phyloP scores from a whole-genome alignment of 2,113 vertebrate genomes.

The Fregata magnificens region DNA sequence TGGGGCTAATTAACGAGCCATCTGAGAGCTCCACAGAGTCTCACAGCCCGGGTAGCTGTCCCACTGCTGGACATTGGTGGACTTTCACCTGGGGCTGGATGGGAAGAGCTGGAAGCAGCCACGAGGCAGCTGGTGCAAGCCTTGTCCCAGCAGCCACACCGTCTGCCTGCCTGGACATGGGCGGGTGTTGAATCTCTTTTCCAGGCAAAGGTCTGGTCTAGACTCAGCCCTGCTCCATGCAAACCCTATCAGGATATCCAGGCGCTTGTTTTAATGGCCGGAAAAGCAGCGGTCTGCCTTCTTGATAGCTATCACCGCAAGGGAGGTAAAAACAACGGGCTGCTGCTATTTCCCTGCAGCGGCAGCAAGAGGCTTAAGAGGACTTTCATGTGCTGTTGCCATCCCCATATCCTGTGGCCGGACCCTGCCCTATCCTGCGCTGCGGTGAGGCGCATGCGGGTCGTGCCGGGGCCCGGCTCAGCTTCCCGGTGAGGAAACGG shows the following conservation, averaged over 20 bases:
- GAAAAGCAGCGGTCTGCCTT: slow-evolving; percentile 19
- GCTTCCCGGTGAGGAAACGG: neutral
- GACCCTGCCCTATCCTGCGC: slow-evolving; percentile 36
- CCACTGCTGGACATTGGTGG: fast-evolving
- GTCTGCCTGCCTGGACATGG: neutral
- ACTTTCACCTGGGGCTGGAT: neutral
- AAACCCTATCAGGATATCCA: slow-evolving; percentile 38
- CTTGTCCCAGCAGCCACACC: neutral
- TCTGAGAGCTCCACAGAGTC: neutral
- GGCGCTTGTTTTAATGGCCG: slow-evolving; percentile 28
- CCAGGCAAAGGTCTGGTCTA: neutral
- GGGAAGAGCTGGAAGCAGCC: neutral
- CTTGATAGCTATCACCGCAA: neutral
- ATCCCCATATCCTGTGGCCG: slow-evolving; percentile 10
- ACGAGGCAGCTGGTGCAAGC: neutral
- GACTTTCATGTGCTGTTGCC: neutral
- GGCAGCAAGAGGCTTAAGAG: neutral
- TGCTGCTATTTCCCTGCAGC: neutral
- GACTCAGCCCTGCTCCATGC: neutral
- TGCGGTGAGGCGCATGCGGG: neutral
- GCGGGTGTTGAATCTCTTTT: neutral
- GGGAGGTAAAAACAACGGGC: neutral
- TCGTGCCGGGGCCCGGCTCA: neutral
- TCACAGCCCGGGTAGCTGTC: fast-evolving
- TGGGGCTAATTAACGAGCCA: fast-evolving